A percentile compares a stretch with the other conserved stretches of the same genome.
Evolutionary conservation across 2,888 invertebrate species (phyloP).

Genomic region (Drosophila maculinotata): DNA sequence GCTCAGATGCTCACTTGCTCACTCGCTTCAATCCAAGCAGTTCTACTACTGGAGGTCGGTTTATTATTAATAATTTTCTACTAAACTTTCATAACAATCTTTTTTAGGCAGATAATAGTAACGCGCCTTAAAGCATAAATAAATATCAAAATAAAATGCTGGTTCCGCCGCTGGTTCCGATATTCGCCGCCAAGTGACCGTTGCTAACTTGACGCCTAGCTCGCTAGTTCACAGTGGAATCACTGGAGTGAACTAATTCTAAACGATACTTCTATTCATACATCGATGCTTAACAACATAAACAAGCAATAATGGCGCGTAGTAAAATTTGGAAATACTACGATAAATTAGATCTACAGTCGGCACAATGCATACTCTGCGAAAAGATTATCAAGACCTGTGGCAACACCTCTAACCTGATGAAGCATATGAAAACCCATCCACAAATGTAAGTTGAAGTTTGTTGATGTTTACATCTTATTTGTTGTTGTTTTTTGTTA

Average conservation of each 20-base stretch:
- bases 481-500: slow-evolving; percentile 21
- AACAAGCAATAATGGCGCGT: slow-evolving; percentile 59
- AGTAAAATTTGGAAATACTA: slow-evolving; percentile 68
- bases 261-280: slow-evolving; percentile 18
- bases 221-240: slow-evolving; percentile 4
- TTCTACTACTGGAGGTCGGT: too few species aligned
- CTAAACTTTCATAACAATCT: too few species aligned
- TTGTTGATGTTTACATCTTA: slow-evolving; percentile 3
- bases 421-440: slow-evolving; percentile 64
- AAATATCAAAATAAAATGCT: too few species aligned
- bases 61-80: too few species aligned
- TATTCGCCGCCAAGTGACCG: too few species aligned
- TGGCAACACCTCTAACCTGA: slow-evolving; percentile 62
- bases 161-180: too few species aligned
- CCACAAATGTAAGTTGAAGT: slow-evolving; percentile 56
- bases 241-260: slow-evolving; percentile 4
- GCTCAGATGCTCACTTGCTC: too few species aligned
- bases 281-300: slow-evolving; percentile 48
- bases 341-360: slow-evolving; percentile 54
- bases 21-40: too few species aligned
- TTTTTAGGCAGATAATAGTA: too few species aligned
- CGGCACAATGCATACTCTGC: slow-evolving; percentile 58
- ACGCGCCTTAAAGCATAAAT: too few species aligned
- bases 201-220: too few species aligned
- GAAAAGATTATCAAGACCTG: slow-evolving; percentile 63